A percentile compares a stretch with the other conserved stretches of the same genome.
Evolutionary conservation across 2,797 vertebrate species (phyloP).

Genomic region (Adelosebastes latens): DNA sequence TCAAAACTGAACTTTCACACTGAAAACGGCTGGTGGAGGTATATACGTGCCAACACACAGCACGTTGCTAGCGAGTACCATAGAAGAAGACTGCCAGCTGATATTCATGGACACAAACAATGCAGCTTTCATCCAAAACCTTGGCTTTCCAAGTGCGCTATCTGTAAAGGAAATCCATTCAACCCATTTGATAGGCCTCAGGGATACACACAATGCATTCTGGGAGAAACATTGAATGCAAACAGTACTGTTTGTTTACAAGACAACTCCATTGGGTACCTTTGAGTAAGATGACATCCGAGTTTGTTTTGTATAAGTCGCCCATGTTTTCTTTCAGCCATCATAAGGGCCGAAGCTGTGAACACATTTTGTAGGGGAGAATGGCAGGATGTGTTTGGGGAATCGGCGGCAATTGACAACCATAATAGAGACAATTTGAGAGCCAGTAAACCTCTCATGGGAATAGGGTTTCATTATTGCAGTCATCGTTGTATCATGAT

Average conservation of each 20-base stretch:
- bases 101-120: background rate
- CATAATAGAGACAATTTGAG: slow-evolving; percentile 57
- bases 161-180: background rate
- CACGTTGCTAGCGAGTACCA: background rate
- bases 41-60: background rate
- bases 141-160: background rate
- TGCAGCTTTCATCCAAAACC: background rate
- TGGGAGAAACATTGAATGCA: background rate
- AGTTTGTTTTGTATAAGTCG: slow-evolving; percentile 2
- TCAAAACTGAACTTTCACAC: background rate
- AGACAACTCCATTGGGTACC: background rate
- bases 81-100: background rate
- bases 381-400: slow-evolving; percentile 30
- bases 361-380: slow-evolving; percentile 20
- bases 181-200: background rate
- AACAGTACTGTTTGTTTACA: slow-evolving; percentile 1
- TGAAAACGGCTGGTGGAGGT: background rate
- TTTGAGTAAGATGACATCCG: slow-evolving; percentile 4
- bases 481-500: slow-evolving; percentile 54
- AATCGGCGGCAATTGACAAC: slow-evolving; percentile 47
- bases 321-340: slow-evolving; percentile 7
- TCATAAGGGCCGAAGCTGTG: slow-evolving; percentile 17
- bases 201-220: background rate
- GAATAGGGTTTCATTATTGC: slow-evolving; percentile 59
- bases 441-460: slow-evolving; percentile 41